Evolutionary conservation across 2,888 invertebrate species (phyloP).

Genomic region (Drosophila planitibia): DNA sequence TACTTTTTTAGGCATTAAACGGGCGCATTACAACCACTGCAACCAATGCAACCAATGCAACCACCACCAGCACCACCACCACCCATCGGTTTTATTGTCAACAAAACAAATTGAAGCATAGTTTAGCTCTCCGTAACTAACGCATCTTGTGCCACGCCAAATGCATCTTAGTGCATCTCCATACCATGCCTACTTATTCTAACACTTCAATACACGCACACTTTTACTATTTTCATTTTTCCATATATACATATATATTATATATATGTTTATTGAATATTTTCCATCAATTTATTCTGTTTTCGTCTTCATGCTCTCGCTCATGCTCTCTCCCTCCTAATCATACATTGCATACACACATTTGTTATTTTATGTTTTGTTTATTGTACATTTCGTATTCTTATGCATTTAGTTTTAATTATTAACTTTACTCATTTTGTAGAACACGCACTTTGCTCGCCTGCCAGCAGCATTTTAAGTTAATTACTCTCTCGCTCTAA

Average conservation of each 20-base stretch:
- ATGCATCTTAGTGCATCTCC: neutral
- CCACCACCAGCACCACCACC: constrained; percentile 30
- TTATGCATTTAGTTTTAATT: neutral
- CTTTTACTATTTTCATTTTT: neutral
- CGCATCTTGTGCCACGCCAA: constrained; percentile 9
- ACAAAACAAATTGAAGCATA: constrained; percentile 19
- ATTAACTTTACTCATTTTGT: neutral
- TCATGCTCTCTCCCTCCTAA: neutral
- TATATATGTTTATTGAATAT: constrained; percentile 11
- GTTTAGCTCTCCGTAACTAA: constrained; percentile 4
- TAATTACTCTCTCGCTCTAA: neutral
- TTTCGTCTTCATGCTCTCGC: neutral
- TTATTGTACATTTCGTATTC: neutral
- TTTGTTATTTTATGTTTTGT: neutral
- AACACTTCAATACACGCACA: neutral
- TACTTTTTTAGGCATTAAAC: constrained; percentile 83
- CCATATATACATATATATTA: no score
- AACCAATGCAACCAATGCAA: constrained; percentile 4
- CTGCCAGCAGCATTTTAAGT: constrained; percentile 12
- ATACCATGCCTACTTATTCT: neutral
- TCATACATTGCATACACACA: neutral
- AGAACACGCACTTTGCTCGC: neutral
- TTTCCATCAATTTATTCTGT: neutral
- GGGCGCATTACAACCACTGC: constrained; percentile 6
- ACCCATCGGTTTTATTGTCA: constrained; percentile 22